Conservation (phyloP, 1,140 invertebrate species). For the Saccostrea cuccullata region DNA sequence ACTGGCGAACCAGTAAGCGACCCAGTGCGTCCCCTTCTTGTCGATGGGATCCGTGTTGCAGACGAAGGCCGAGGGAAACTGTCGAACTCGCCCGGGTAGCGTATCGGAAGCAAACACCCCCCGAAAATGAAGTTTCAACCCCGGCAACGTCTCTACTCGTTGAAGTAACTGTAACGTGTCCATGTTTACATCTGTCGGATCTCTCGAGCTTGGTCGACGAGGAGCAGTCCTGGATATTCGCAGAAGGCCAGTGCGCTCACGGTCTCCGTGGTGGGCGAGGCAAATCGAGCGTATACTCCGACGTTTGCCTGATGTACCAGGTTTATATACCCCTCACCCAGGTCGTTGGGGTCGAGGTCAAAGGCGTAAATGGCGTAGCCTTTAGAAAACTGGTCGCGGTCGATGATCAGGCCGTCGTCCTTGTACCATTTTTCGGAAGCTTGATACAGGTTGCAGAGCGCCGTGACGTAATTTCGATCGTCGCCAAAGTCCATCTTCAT, state of each 20-base stretch:
- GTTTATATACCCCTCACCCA: conserved; percentile 48
- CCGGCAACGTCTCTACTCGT: too few relatives aligned
- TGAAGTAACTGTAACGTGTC: not conserved
- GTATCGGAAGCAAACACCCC: conserved; percentile 32
- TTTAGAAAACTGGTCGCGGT: not conserved
- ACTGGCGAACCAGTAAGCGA: conserved; percentile 29
- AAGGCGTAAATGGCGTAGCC: conserved; percentile 43
- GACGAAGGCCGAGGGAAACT: conserved; percentile 13
- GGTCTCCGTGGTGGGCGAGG: conserved; percentile 3
- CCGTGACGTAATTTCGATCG: conserved; percentile 33
- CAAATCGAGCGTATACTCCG: conserved; percentile 38
- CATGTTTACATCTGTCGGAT: conserved; percentile 13
- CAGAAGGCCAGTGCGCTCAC: not conserved
- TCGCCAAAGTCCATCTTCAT: conserved; percentile 17
- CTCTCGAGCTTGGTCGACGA: conserved; percentile 10
- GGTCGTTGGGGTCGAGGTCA: conserved; percentile 2
- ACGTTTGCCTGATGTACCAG: conserved; percentile 38
- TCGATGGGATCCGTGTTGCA: conserved; percentile 38
- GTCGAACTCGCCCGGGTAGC: conserved; percentile 1
- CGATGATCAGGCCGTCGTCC: conserved; percentile 17
- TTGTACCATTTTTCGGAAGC: conserved; percentile 43
- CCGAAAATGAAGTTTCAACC: not conserved
- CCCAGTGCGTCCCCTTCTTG: conserved; percentile 44
- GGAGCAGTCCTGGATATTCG: conserved; percentile 10
- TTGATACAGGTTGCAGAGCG: conserved; percentile 18